Percentiles rank a stretch among this genome's conserved stretches.
These are phyloP conservation scores for Amphiprion ocellaris DNA, from an alignment of 2,113 vertebrate genomes.

Conservation along the genomic window DNA sequence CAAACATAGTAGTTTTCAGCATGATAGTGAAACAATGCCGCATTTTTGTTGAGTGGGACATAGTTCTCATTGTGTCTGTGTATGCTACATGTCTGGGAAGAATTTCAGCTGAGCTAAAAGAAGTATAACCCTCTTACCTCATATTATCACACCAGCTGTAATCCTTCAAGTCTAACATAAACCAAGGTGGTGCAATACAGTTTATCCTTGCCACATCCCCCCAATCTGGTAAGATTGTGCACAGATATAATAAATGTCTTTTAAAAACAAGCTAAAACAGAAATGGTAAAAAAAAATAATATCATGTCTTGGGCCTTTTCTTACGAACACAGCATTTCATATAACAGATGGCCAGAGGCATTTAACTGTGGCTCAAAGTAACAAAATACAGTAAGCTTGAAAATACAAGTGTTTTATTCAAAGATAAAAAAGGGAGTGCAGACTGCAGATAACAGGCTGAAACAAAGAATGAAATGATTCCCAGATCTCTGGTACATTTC, in stretches of 20 bases:
- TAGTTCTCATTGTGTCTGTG: neutral
- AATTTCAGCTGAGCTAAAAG: neutral
- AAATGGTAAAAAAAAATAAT: neutral
- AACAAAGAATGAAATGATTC: slow-evolving; percentile 6
- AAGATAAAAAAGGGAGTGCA: neutral
- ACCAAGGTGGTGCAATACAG: neutral
- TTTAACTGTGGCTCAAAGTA: neutral
- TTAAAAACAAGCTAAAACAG: no score
- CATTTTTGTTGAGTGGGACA: no score
- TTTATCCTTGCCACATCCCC: neutral
- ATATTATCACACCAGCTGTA: neutral
- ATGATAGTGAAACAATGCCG: no score
- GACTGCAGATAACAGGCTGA: neutral
- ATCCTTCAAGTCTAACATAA: neutral
- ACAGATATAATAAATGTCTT: no score
- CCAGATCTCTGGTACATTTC: slow-evolving; percentile 11
- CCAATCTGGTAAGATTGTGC: no score
- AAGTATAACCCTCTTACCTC: neutral
- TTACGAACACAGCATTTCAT: neutral
- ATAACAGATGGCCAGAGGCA: neutral
- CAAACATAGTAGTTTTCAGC: no score
- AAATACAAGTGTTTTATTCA: neutral
- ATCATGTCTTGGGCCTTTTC: neutral
- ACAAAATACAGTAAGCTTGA: neutral
- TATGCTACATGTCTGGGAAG: neutral